These are phyloP conservation scores for Dryobota labecula DNA, from an alignment of 2,888 invertebrate genomes.

Conservation along the genomic window DNA sequence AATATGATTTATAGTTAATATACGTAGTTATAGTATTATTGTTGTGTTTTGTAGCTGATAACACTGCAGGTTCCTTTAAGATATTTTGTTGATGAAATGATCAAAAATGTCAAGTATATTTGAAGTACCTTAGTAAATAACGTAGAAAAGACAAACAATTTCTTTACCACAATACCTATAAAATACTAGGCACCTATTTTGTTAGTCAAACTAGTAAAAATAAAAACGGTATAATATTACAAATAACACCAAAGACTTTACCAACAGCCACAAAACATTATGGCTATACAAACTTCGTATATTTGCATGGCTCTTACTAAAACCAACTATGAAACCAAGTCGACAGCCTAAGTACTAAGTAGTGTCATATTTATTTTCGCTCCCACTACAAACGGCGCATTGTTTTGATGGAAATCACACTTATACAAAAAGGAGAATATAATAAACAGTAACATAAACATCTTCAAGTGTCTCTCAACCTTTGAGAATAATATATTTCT, in stretches of 20 bases:
- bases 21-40: neutral
- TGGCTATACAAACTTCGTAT: constrained; percentile 34
- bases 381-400: constrained; percentile 51
- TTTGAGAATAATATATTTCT: constrained; percentile 50
- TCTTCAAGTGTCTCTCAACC: constrained; percentile 60
- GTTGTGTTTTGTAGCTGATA: too few species aligned
- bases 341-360: constrained; percentile 32
- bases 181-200: neutral
- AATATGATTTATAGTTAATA: neutral
- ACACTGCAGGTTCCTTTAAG: too few species aligned
- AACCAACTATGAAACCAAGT: constrained; percentile 37
- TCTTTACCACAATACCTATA: neutral
- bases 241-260: constrained; percentile 30
- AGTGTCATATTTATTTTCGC: constrained; percentile 55
- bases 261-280: constrained; percentile 42
- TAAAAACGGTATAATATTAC: constrained; percentile 22
- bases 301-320: constrained; percentile 55
- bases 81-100: neutral
- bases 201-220: constrained; percentile 17
- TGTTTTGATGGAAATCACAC: constrained; percentile 59
- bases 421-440: constrained; percentile 56
- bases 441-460: constrained; percentile 66
- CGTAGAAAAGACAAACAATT: neutral
- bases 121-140: neutral
- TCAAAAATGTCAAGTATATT: neutral